Base-by-base conservation (phyloP, 2,888 invertebrate species). In the Drosophila macrothrix region DNA sequence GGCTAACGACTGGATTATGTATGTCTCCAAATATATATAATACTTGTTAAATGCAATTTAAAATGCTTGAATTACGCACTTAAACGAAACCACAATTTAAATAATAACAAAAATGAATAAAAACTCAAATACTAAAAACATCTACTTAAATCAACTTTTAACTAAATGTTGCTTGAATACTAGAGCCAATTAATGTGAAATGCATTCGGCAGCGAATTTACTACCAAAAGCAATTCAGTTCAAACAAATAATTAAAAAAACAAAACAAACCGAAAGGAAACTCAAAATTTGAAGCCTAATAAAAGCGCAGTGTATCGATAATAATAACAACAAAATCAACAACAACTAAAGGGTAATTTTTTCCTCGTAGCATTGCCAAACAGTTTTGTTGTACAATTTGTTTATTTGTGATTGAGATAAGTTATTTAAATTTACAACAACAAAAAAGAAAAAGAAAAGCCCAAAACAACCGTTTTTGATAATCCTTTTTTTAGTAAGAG, bases 291-390 rank as follows among this genome's bases (percentile, higher is more conserved):
- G 25, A 65, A 61, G 66, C 67, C 68, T 53, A 59, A 10, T 50
- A 33, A 52, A 60, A 49, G 53, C 31, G 58, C 62, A 67, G 56
- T 49, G 37, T 56, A 77, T 56, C 56, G 66, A 73, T 41, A 61
- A 67, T 28, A 67, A 66, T n/a, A 62, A 69, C 16, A 62, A 61
- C 31, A 79, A 55, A 35, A 70, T 62, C 37, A 65, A 70, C 33
- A 79, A 68, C 50, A 74, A 78, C 72, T 71, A 83, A 80, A 85
- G 76, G 86, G 86, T 82, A 85, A 82, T 85, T 82, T 84, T 81
- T 79, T 85, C 81, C 80, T 71, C 81, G 72, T 80, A 83, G 84
- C 62, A 76, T 70, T 76, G 72, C 65, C 68, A 71, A 54, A 64
- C n/a, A 54, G 29, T 76, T 66, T 66, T 56, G 60, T 83, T 65